phyloP scores from a whole-genome alignment of 2,113 vertebrate genomes.

The Menidia beryllina region DNA sequence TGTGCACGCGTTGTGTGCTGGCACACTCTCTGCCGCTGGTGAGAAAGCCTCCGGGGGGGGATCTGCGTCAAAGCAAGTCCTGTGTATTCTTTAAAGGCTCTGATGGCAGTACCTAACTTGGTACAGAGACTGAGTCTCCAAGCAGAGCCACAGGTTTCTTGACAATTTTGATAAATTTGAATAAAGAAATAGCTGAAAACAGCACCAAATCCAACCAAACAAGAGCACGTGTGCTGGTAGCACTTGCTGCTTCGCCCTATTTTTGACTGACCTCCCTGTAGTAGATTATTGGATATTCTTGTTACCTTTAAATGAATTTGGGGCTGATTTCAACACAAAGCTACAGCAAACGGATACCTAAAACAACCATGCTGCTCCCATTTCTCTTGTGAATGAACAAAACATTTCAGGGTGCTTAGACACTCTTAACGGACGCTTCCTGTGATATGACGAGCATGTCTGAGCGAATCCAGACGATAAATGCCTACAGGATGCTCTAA shows the following conservation, averaged over 20 bases:
- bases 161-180: neutral
- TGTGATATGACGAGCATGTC: no score
- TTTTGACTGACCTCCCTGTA: neutral
- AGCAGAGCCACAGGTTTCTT: neutral
- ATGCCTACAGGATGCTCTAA: neutral
- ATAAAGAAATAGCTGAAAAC: neutral
- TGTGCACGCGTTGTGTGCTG: neutral
- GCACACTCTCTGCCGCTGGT: neutral
- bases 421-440: neutral
- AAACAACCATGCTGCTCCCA: neutral
- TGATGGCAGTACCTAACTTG: neutral
- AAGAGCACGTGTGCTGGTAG: neutral
- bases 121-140: neutral
- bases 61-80: slow-evolving; percentile 1
- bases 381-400: neutral
- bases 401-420: neutral
- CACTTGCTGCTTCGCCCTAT: neutral
- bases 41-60: slow-evolving; percentile 18
- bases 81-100: no score
- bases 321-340: neutral
- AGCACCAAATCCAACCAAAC: neutral
- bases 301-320: neutral
- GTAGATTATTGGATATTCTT: neutral
- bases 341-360: neutral
- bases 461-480: neutral